Evolutionary conservation across 2,888 invertebrate species (phyloP), one percentile per base, ranked within the genome.

Genomic region (Volucella inanis): DNA sequence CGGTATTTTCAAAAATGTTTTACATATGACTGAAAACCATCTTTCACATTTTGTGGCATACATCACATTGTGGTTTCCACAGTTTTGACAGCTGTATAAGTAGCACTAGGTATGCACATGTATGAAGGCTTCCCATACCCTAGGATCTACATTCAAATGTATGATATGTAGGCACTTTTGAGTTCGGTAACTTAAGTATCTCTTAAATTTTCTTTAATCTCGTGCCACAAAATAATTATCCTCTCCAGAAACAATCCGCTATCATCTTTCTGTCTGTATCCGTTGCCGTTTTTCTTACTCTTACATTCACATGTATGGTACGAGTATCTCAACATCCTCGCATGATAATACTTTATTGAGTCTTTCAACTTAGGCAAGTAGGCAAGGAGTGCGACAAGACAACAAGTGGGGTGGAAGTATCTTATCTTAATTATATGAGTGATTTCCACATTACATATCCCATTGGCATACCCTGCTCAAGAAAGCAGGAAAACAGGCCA

Each of bases 191-290:
- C 50, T 64, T 45, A 59, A 80, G 65, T 76, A 82, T 43, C 67
- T 83, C 50, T 67, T 67, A 71, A 76, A 75, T 84, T 61, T 76
- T 70, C 77, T 77, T 77, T 81, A 81, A 85, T 85, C 85, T 85
- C 85, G 85, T 85, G 85, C 85, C 81, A 81, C 67, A 49, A 72
- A 67, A 85, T 85, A 85, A 81, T 85, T 85, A 85, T 81, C 81
- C 76, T 81, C 54, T 67, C 76, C 72, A 71, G 70, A 39, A 76
- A 70, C 80, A 72, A 49, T 61, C 38, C 77, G 65, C 76, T 76
- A 85, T 85, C 81, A 81, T 81, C 85, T 85, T 85, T 68, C 84
- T 68, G 79, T 74, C 71, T 52, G 67, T 47, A 52, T 41, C 31
- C 31, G 31, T 31, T 31, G 31, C 6, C 6, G 31, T 31, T 31